These are phyloP conservation scores for Tridacna gigas DNA, from an alignment of 2,888 invertebrate genomes.

Conservation along the genomic window DNA sequence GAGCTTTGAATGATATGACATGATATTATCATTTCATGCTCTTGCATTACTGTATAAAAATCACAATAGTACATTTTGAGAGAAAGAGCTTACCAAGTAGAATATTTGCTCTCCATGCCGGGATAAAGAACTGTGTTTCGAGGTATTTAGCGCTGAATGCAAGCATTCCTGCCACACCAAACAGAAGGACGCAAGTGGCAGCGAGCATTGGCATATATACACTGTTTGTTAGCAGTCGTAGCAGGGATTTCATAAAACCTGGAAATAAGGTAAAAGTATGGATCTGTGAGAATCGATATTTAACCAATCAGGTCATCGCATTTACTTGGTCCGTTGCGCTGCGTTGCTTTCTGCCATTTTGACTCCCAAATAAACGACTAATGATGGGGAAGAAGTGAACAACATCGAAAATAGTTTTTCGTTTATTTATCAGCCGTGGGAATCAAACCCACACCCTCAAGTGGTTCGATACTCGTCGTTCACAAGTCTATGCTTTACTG, in stretches of 20 bases:
- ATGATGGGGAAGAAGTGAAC: no score
- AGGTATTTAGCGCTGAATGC: conserved; percentile 77
- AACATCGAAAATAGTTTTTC: no score
- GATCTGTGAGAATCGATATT: background rate
- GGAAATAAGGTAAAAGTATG: conserved; percentile 20
- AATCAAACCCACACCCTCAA: no score
- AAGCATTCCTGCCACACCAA: conserved; percentile 68
- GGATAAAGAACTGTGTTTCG: conserved; percentile 76
- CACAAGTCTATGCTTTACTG: no score
- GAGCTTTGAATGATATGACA: no score
- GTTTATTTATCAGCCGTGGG: no score
- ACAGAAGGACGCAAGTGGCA: conserved; percentile 64
- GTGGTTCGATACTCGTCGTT: no score
- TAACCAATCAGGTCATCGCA: background rate
- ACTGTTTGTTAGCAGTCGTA: conserved; percentile 65
- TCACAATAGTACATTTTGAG: background rate
- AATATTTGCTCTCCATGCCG: conserved; percentile 76
- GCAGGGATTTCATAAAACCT: conserved; percentile 69
- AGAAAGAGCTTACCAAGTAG: conserved; percentile 67
- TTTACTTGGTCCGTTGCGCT: no score
- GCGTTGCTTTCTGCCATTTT: no score
- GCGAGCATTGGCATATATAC: conserved; percentile 68
- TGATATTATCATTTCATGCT: no score
- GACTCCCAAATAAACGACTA: no score
- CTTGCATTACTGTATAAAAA: no score